Conservation (phyloP, 2,113 vertebrate genomes). For the Coryphaenoides rupestris region DNA sequence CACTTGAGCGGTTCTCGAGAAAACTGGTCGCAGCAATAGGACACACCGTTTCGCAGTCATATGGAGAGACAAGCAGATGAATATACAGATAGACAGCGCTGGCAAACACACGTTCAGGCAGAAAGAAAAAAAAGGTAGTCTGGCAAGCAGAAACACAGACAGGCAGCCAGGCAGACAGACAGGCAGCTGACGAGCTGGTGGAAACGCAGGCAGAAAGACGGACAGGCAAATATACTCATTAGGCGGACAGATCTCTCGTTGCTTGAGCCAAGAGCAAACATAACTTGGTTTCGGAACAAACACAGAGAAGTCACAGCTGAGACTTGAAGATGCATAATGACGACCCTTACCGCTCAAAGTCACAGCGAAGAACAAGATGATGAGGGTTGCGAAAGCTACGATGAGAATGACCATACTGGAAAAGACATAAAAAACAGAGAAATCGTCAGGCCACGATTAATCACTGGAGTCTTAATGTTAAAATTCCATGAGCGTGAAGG, state of each 20-base stretch:
- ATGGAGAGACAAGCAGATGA: neutral
- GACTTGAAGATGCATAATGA: neutral
- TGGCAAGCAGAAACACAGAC: too few species aligned
- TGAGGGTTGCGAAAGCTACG: slow-evolving; percentile 20
- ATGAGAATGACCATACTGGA: slow-evolving; percentile 55
- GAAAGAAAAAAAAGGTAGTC: too few species aligned
- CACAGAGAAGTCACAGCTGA: neutral
- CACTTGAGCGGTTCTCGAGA: too few species aligned
- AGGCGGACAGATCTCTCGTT: too few species aligned
- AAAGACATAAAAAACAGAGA: slow-evolving; percentile 17
- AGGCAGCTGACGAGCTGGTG: too few species aligned
- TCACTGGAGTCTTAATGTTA: neutral
- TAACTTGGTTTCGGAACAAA: neutral
- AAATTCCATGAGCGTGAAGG: neutral
- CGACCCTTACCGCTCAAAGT: slow-evolving; percentile 41
- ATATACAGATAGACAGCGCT: neutral
- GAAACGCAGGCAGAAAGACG: neutral
- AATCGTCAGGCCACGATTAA: neutral
- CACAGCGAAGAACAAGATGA: slow-evolving; percentile 50
- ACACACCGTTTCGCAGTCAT: neutral
- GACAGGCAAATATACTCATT: too few species aligned
- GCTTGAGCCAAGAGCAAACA: neutral
- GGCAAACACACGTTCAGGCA: neutral
- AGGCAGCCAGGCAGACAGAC: too few species aligned
- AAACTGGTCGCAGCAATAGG: too few species aligned